Percentiles rank a stretch among this genome's conserved stretches.
Conservation (phyloP, 53 echinoderm and acorn worm genomes). For the Astropecten irregularis region DNA sequence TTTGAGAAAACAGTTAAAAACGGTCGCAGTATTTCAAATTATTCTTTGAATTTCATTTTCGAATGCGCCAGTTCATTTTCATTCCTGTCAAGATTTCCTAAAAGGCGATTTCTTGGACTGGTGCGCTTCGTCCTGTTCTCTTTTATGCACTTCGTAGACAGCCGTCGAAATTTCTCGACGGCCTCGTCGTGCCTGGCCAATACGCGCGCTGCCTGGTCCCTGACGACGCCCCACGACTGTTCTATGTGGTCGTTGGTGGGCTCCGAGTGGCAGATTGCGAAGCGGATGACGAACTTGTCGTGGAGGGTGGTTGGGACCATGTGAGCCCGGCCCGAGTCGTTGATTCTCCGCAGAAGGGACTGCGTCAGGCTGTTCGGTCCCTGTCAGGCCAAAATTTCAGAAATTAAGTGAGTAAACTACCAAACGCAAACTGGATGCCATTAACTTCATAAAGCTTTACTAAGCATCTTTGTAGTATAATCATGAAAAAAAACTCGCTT, state of each 20-base stretch:
- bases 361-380: slow-evolving; percentile 74
- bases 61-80: not conserved
- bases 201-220: slow-evolving; percentile 47
- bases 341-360: slow-evolving; percentile 62
- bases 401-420: no score
- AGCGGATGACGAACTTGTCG: slow-evolving; percentile 74
- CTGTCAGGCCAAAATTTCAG: slow-evolving; percentile 5
- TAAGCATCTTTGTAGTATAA: no score
- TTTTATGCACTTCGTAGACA: not conserved
- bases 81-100: not conserved
- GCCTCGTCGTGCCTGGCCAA: not conserved
- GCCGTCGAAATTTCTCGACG: not conserved
- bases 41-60: not conserved
- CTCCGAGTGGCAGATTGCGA: slow-evolving; percentile 71
- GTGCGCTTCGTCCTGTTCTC: not conserved
- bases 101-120: not conserved
- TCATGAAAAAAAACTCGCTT: no score
- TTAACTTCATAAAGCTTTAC: no score
- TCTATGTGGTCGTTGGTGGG: slow-evolving; percentile 67
- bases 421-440: no score
- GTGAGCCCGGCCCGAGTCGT: slow-evolving; percentile 71
- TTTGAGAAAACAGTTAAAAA: no score
- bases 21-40: no score
- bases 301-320: slow-evolving; percentile 70
- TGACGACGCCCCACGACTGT: slow-evolving; percentile 69